These are phyloP conservation scores for Bombyx huttoni DNA, from an alignment of 2,888 invertebrate species.

Conservation along the genomic window DNA sequence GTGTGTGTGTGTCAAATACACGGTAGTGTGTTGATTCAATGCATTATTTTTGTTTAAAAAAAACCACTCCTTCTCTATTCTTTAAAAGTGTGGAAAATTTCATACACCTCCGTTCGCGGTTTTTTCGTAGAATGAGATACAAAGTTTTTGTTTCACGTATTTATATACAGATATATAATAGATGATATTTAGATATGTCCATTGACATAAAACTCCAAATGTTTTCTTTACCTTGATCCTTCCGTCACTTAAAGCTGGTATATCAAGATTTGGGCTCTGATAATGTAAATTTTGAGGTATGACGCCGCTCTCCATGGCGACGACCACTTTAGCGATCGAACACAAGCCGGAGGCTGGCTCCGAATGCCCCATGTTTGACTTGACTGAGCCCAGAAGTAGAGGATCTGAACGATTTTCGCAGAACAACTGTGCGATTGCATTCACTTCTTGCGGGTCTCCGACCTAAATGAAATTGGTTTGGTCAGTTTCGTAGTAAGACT, in stretches of 20 bases:
- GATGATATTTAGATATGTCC: too few species aligned
- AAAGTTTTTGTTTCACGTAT: too few species aligned
- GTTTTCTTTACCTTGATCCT: constrained; percentile 77
- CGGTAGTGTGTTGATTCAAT: too few species aligned
- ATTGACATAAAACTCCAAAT: too few species aligned
- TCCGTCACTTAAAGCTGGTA: constrained; percentile 92
- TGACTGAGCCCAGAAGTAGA: constrained; percentile 94
- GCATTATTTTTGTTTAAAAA: too few species aligned
- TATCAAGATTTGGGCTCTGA: constrained; percentile 87
- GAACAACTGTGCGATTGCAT: constrained; percentile 93
- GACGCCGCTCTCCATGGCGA: constrained; percentile 92
- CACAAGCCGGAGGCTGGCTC: constrained; percentile 95
- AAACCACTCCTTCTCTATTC: too few species aligned
- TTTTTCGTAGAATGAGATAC: too few species aligned
- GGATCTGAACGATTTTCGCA: constrained; percentile 86
- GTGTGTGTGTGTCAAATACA: too few species aligned
- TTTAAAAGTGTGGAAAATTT: too few species aligned
- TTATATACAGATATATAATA: too few species aligned
- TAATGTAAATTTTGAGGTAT: constrained; percentile 96
- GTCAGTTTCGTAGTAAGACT: too few species aligned
- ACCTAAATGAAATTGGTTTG: constrained; percentile 46
- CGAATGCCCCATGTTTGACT: constrained; percentile 99
- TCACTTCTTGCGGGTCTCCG: constrained; percentile 98
- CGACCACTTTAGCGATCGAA: constrained; percentile 87
- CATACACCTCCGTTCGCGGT: too few species aligned